These are phyloP conservation scores for Lochmaea capreae DNA, from an alignment of 2,888 invertebrate genomes.

Conservation along the genomic window DNA sequence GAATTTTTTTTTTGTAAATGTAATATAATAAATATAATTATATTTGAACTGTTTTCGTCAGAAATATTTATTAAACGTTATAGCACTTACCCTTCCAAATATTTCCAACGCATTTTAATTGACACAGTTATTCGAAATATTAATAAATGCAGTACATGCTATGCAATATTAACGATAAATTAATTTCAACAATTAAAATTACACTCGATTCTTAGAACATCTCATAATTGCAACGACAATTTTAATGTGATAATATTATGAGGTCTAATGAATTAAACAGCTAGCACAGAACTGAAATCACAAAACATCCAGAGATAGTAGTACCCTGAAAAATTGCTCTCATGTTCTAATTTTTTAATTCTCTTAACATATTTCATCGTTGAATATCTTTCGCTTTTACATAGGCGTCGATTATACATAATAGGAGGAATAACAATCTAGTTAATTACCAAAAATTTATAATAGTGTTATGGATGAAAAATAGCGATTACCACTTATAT, in stretches of 20 bases:
- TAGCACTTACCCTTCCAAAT: conserved; percentile 19
- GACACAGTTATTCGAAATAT: neutral
- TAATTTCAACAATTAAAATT: conserved; percentile 22
- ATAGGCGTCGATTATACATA: neutral
- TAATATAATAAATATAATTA: too few relatives aligned
- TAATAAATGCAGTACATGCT: conserved; percentile 20
- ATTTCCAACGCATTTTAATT: conserved; percentile 22
- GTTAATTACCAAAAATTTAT: neutral
- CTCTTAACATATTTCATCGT: conserved; percentile 18
- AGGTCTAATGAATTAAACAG: conserved; percentile 34
- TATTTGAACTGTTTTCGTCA: neutral
- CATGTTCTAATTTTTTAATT: conserved; percentile 24
- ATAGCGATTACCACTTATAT: too few relatives aligned
- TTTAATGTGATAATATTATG: conserved; percentile 8
- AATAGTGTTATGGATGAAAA: too few relatives aligned
- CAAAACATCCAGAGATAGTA: conserved; percentile 2
- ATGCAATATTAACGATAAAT: conserved; percentile 10
- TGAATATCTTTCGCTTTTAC: conserved; percentile 11
- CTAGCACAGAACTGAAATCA: conserved; percentile 25
- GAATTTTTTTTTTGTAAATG: too few relatives aligned
- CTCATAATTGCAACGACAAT: conserved; percentile 17
- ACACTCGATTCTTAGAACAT: conserved; percentile 13
- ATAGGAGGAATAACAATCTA: neutral
- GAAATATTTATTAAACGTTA: neutral
- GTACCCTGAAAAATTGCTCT: conserved; percentile 28